These are phyloP conservation scores for Onychostruthus taczanowskii DNA, from an alignment of 2,113 vertebrate genomes.

Conservation along the genomic window DNA sequence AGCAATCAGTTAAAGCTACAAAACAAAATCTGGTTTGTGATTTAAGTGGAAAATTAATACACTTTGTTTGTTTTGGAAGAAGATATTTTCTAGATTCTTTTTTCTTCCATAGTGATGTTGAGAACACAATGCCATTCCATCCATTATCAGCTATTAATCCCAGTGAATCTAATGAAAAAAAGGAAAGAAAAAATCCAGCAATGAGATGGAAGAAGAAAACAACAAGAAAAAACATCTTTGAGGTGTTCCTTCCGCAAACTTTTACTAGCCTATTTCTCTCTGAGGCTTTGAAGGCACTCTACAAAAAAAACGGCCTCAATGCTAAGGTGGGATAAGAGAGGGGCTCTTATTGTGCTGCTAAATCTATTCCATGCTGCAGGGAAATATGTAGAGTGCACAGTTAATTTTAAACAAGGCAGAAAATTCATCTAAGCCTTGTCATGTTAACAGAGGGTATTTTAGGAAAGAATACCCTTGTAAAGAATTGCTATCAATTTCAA, in stretches of 20 bases:
- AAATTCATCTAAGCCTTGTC: background rate
- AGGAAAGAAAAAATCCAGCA: background rate
- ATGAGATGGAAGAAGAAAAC: background rate
- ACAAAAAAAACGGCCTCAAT: background rate
- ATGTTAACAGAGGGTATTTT: background rate
- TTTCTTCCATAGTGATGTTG: background rate
- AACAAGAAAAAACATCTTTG: background rate
- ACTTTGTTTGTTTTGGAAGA: background rate
- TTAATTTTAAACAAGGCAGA: background rate
- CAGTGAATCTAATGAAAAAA: background rate
- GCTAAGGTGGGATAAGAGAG: background rate
- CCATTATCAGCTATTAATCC: background rate
- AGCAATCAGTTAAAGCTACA: background rate
- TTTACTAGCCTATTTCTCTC: background rate
- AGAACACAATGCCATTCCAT: background rate
- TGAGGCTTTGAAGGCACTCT: background rate
- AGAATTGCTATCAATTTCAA: background rate
- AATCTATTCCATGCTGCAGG: background rate
- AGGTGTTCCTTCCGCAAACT: background rate
- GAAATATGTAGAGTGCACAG: background rate
- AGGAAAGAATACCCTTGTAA: background rate
- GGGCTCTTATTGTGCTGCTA: background rate
- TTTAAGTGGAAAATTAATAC: background rate
- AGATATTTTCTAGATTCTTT: background rate
- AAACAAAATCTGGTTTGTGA: background rate